Evolutionary conservation across 30 jellyfish, hydroid and myxozoan species (phyloP).

Genomic region (Cassiopea xamachana): DNA sequence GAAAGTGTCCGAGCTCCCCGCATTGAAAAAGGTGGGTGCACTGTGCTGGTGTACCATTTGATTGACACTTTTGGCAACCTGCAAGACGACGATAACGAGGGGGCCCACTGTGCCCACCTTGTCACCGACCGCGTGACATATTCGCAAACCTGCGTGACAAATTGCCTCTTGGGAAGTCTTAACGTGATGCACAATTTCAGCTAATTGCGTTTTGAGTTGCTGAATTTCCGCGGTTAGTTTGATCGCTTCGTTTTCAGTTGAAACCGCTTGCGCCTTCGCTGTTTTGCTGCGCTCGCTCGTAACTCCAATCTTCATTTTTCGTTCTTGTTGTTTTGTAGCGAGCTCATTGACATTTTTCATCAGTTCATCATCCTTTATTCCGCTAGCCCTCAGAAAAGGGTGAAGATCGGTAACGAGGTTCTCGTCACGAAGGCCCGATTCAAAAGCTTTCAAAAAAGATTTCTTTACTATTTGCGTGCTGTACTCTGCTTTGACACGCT

Average conservation of each 20-base stretch:
- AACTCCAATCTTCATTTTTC: background rate
- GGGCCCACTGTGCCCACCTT: background rate
- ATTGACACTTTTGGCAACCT: background rate
- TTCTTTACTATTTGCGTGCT: background rate
- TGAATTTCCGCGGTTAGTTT: background rate
- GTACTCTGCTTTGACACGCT: background rate
- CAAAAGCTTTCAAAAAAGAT: slow-evolving; percentile 9
- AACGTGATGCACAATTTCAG: background rate
- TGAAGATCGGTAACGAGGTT: background rate
- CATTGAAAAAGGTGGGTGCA: background rate
- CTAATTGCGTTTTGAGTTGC: background rate
- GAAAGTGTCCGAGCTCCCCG: background rate
- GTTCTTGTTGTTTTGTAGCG: slow-evolving; percentile 1
- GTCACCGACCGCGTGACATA: background rate
- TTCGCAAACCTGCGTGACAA: background rate
- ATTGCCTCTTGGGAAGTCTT: background rate
- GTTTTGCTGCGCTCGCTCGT: background rate
- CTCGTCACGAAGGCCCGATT: slow-evolving; percentile 3
- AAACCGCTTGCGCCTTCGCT: background rate
- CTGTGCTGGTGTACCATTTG: background rate
- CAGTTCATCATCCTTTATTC: slow-evolving; percentile 18
- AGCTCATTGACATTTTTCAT: slow-evolving; percentile 7
- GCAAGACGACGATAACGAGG: background rate
- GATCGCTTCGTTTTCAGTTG: background rate
- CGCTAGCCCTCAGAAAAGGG: background rate